Base-by-base conservation (phyloP, 2,797 vertebrate genomes). In the Oreonectes daqikongensis region DNA sequence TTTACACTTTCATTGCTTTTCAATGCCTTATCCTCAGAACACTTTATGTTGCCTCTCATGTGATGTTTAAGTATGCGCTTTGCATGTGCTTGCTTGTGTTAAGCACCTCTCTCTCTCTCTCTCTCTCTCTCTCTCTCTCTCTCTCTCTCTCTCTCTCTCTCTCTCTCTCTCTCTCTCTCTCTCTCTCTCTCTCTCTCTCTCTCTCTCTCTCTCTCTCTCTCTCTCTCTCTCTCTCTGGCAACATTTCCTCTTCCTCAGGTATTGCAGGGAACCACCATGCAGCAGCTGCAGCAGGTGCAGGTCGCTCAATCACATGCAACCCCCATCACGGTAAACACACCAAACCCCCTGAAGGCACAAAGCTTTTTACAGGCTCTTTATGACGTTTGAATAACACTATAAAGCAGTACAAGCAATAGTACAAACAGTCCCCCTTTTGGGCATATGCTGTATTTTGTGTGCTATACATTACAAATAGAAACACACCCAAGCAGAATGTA, bases 241-340 rank as follows among this genome's bases (percentile, higher is more conserved):
- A 76, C 81, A 75, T 79, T 38, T 82, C 71, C 81, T 79, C 81
- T 78, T 81, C 77, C 82, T 91, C 91, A 94, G 93, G 93, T 94
- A 88, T 91, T 94, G 84, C 93, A 94, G 87, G 93, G 93, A 88
- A 90, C 93, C 87, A 93, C 92, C 81, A 94, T 94, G 92, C 93
- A 94, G 89, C 93, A 94, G 90, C 87, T 94, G 81, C 93, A 94
- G 88, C 93, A 94, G 82, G 92, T 94, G 88, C 93, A 94, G 88
- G 92, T 94, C 85, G 88, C 86, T 79, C 92, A 94, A 81, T 93
- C 92, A 87, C 93, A 94, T 87, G 90, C 89, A 87, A 93, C 93
- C 80, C 92, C 93, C 79, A 94, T 94, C 85, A 94, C 92, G 93
- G 93, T 94, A 94, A 94, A 91, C 86, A 86, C 84, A 72, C 53